Evolutionary conservation across 2,888 invertebrate species (phyloP).

Genomic region (Gymnosoma rotundatum): DNA sequence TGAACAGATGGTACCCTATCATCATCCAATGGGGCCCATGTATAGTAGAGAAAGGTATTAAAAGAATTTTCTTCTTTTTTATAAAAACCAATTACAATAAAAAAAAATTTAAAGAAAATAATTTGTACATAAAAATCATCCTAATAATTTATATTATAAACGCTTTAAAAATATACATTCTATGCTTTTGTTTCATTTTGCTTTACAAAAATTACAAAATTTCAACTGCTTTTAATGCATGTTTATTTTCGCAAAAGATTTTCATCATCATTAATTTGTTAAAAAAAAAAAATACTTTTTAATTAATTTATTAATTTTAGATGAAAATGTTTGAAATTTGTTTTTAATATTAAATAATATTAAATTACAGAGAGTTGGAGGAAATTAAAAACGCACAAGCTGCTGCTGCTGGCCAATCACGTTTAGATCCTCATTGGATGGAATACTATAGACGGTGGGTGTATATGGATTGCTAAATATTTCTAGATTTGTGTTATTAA

Average conservation of each 20-base stretch:
- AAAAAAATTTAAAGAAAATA: constrained; percentile 4
- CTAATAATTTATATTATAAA: constrained; percentile 14
- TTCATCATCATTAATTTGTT: neutral
- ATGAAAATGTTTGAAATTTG: neutral
- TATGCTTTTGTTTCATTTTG: constrained; percentile 38
- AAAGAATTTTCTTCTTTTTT: constrained; percentile 67
- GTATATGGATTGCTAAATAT: neutral
- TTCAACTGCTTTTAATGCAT: constrained; percentile 14
- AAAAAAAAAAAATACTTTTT: neutral
- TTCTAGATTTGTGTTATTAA: too few species aligned
- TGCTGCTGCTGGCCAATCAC: constrained; percentile 85
- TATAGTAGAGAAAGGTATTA: constrained; percentile 83
- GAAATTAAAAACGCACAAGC: constrained; percentile 89
- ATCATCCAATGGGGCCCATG: constrained; percentile 83
- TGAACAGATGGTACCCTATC: constrained; percentile 83
- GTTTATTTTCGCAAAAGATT: too few species aligned
- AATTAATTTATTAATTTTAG: neutral
- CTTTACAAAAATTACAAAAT: constrained; percentile 41
- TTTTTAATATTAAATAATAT: constrained; percentile 12
- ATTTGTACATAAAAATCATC: constrained; percentile 51
- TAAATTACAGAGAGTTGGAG: constrained; percentile 86
- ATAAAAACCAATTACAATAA: constrained; percentile 71
- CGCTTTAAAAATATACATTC: constrained; percentile 34
- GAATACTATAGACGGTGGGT: constrained; percentile 89
- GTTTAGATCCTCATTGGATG: constrained; percentile 91